Evolutionary conservation across 1,140 invertebrate species (phyloP).

Genomic region (Pseudomyrmex gracilis): DNA sequence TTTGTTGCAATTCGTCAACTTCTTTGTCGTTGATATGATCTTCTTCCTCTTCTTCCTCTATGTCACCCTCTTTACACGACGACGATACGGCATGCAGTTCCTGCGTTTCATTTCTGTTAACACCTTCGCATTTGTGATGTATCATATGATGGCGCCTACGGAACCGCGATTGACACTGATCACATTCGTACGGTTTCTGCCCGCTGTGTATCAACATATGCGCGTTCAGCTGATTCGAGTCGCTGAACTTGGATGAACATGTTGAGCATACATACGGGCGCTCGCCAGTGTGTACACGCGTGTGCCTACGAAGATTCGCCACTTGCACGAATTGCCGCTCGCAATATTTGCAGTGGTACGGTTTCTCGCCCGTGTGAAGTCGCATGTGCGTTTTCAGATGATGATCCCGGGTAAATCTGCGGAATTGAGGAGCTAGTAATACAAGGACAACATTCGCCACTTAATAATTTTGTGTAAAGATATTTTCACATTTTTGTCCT

Average conservation of each 20-base stretch:
- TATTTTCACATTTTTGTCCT: neutral
- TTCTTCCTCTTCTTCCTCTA: constrained; percentile 12
- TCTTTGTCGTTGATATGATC: neutral
- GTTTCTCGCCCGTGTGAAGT: constrained; percentile 97
- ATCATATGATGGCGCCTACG: constrained; percentile 93
- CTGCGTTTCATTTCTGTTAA: neutral
- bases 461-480: neutral
- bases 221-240: constrained; percentile 97
- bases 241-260: constrained; percentile 96
- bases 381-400: constrained; percentile 97
- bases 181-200: constrained; percentile 94
- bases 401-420: constrained; percentile 96
- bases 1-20: neutral
- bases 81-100: constrained; percentile 26
- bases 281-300: constrained; percentile 98
- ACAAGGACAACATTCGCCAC: neutral
- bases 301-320: constrained; percentile 96
- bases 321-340: constrained; percentile 97
- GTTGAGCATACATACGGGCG: constrained; percentile 96
- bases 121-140: constrained; percentile 91
- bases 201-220: constrained; percentile 95
- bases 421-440: constrained; percentile 23
- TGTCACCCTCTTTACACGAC: constrained; percentile 43
- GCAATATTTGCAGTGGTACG: constrained; percentile 96
- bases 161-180: constrained; percentile 91